These are phyloP conservation scores for Diploptera punctata DNA, from an alignment of 2,888 invertebrate genomes.

Conservation along the genomic window DNA sequence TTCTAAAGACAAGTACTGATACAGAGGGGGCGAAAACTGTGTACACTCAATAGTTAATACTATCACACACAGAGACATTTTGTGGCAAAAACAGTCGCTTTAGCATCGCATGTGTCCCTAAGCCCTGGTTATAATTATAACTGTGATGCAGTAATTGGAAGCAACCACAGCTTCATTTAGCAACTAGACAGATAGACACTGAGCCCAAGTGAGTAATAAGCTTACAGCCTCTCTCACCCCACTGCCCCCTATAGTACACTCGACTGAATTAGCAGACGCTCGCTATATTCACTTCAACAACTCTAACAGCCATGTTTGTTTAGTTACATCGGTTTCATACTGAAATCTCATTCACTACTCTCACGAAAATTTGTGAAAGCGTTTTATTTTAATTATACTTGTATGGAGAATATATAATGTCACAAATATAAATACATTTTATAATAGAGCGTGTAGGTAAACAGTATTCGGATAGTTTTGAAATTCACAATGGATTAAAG, in stretches of 20 bases:
- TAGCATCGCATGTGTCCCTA: slow-evolving; percentile 5
- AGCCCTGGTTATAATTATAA: slow-evolving; percentile 31
- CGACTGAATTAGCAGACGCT: not conserved
- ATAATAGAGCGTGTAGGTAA: too few relatives aligned
- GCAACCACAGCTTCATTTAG: slow-evolving; percentile 26
- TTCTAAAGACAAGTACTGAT: slow-evolving; percentile 14
- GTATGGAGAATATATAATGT: too few relatives aligned
- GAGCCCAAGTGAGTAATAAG: slow-evolving; percentile 12
- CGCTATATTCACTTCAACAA: not conserved
- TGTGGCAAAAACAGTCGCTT: not conserved
- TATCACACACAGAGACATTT: slow-evolving; percentile 1
- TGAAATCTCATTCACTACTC: too few relatives aligned
- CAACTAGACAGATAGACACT: not conserved
- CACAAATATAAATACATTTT: too few relatives aligned
- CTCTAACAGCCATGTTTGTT: not conserved
- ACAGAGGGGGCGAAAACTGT: not conserved
- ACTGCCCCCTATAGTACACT: too few relatives aligned
- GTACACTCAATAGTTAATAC: slow-evolving; percentile 2
- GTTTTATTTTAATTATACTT: too few relatives aligned
- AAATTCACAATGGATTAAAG: too few relatives aligned
- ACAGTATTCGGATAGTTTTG: too few relatives aligned
- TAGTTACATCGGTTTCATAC: not conserved
- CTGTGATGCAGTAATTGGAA: slow-evolving; percentile 33
- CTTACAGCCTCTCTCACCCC: not conserved
- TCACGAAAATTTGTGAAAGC: too few relatives aligned